These are phyloP conservation scores for Peromyscus eremicus DNA, from an alignment of 2,797 vertebrate genomes.

Conservation along the genomic window DNA sequence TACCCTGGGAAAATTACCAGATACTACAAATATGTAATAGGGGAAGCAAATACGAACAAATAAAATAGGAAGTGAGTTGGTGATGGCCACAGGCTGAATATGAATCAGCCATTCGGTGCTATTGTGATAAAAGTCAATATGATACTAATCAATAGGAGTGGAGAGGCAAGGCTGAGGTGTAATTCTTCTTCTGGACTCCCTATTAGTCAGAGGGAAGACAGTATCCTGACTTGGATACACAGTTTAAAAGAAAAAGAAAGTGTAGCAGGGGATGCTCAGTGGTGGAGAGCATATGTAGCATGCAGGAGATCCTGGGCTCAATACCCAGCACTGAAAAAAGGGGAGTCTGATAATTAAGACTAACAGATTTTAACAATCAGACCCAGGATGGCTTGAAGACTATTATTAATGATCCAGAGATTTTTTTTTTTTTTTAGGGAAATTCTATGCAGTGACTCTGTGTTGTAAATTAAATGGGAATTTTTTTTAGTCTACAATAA, in stretches of 20 bases:
- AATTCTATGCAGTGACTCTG: background rate
- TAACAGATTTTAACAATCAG: background rate
- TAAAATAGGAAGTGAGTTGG: constrained; percentile 53
- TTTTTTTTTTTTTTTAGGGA: background rate
- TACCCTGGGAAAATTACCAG: constrained; percentile 26
- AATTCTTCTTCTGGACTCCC: constrained; percentile 76
- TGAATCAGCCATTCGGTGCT: constrained; percentile 78
- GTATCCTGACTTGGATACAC: constrained; percentile 6
- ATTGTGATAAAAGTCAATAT: constrained; percentile 79
- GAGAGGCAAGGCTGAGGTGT: constrained; percentile 66
- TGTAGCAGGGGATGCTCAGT: background rate
- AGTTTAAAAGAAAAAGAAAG: background rate
- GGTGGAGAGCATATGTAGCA: background rate
- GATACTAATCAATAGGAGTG: constrained; percentile 73
- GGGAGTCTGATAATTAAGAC: background rate
- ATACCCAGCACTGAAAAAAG: background rate
- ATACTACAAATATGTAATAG: background rate
- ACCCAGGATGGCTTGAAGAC: background rate
- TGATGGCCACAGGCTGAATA: constrained; percentile 59
- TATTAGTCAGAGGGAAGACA: constrained; percentile 79
- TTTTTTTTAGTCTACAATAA: constrained; percentile 24
- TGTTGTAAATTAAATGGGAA: background rate
- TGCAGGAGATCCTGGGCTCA: background rate
- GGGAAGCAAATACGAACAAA: constrained; percentile 53
- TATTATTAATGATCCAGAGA: background rate